Evolutionary conservation across 2,113 vertebrate species (phyloP).

Genomic region (Menidia beryllina): DNA sequence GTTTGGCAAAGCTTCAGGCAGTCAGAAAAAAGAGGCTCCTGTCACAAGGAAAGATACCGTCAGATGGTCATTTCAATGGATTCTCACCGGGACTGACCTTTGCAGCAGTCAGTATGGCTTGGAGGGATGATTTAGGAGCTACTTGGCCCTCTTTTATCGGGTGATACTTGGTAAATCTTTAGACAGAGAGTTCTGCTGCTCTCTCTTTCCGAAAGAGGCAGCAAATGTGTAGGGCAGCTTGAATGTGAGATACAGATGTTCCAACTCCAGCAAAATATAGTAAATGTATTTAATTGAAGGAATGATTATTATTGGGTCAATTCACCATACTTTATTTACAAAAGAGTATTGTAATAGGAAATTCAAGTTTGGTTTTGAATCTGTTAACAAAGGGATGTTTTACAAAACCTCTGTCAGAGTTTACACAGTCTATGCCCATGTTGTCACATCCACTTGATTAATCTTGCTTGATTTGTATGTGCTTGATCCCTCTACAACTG

Average conservation of each 20-base stretch:
- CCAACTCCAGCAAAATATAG: not conserved
- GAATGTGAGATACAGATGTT: not conserved
- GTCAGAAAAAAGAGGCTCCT: slow-evolving; percentile 50
- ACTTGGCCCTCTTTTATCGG: slow-evolving; percentile 44
- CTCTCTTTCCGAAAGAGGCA: not conserved
- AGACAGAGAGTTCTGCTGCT: slow-evolving; percentile 18
- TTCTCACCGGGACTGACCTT: slow-evolving; percentile 72
- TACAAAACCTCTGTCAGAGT: slow-evolving; percentile 6
- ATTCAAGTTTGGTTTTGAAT: slow-evolving; percentile 29
- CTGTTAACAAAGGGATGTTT: slow-evolving; percentile 8
- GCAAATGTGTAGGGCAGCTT: not conserved
- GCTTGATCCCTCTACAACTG: slow-evolving; percentile 20
- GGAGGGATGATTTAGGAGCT: slow-evolving; percentile 46
- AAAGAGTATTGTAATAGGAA: not conserved
- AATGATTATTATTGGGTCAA: slow-evolving; percentile 29
- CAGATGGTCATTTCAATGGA: slow-evolving; percentile 37
- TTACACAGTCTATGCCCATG: not conserved
- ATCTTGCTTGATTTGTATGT: slow-evolving; percentile 6
- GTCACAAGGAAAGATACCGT: slow-evolving; percentile 60
- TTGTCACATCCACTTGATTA: not conserved
- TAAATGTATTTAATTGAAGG: too few relatives aligned
- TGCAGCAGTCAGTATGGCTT: slow-evolving; percentile 42
- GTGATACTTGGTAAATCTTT: slow-evolving; percentile 43
- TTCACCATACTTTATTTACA: slow-evolving; percentile 28
- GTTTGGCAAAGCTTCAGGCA: slow-evolving; percentile 43